phyloP scores from a whole-genome alignment of 2,888 invertebrate species.

The Plusia festucae region DNA sequence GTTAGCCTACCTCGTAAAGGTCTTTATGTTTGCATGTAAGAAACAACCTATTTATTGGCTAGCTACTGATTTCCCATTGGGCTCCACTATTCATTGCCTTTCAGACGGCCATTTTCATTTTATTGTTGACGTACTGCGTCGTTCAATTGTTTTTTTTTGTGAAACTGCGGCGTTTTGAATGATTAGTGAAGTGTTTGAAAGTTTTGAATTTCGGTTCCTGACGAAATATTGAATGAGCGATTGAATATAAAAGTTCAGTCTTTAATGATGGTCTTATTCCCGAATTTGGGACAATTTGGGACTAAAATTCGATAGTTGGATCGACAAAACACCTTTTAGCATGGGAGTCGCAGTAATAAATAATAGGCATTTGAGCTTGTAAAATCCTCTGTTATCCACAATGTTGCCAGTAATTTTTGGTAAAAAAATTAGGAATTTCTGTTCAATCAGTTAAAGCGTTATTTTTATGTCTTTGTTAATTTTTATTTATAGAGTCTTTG shows the following conservation, averaged over 20 bases:
- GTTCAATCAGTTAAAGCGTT: too few relatives aligned
- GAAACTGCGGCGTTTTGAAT: constrained; percentile 36
- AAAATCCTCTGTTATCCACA: background rate
- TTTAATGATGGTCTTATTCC: background rate
- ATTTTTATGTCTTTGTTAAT: too few relatives aligned
- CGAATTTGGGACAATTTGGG: background rate
- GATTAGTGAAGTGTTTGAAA: constrained; percentile 10
- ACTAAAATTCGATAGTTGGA: background rate
- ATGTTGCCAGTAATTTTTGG: background rate
- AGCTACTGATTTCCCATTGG: constrained; percentile 57
- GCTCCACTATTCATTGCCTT: constrained; percentile 50
- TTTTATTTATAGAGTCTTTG: too few relatives aligned
- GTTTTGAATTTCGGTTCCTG: background rate
- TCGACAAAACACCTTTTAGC: background rate
- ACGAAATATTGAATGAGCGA: background rate
- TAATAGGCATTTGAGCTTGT: background rate
- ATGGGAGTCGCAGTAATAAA: background rate
- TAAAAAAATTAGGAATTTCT: too few relatives aligned
- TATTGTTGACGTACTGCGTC: constrained; percentile 50
- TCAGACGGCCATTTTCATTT: constrained; percentile 53
- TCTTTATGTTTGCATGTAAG: constrained; percentile 57
- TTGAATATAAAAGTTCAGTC: background rate
- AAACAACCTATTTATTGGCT: constrained; percentile 49
- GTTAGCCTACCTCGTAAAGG: constrained; percentile 35
- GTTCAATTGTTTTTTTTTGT: constrained; percentile 50